Evolutionary conservation across 2,797 vertebrate genomes (phyloP).

Genomic region (Okamejei kenojei): DNA sequence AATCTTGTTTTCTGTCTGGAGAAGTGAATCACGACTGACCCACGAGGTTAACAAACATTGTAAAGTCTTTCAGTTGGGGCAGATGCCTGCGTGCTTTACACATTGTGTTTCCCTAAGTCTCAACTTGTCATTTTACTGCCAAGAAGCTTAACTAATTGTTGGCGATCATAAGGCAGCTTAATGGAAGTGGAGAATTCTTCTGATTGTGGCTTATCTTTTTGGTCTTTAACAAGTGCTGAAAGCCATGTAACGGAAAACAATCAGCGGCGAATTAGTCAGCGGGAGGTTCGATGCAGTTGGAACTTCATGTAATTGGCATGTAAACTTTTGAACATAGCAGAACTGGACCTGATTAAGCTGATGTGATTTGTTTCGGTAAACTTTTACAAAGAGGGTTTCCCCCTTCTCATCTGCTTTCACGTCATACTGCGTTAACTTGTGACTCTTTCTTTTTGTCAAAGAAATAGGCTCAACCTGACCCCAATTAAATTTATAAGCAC

Average conservation of each 20-base stretch:
- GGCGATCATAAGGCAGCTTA: constrained; percentile 80
- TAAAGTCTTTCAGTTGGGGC: constrained; percentile 81
- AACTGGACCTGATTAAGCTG: constrained; percentile 77
- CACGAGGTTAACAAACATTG: constrained; percentile 95
- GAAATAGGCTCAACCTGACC: constrained; percentile 42
- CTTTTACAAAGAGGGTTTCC: constrained; percentile 62
- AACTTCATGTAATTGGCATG: constrained; percentile 90
- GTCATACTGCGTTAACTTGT: constrained; percentile 48
- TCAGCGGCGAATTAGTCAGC: constrained; percentile 87
- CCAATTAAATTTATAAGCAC: constrained; percentile 44
- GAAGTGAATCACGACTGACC: constrained; percentile 95
- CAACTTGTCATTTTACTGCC: constrained; percentile 82
- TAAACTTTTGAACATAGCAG: constrained; percentile 68
- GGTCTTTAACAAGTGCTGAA: constrained; percentile 78
- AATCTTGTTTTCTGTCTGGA: constrained; percentile 95
- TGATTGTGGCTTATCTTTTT: constrained; percentile 59
- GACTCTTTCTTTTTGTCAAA: constrained; percentile 43
- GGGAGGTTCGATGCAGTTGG: constrained; percentile 77
- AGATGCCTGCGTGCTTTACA: constrained; percentile 76
- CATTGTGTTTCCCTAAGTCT: constrained; percentile 81
- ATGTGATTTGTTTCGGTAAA: constrained; percentile 77
- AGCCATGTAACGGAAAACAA: constrained; percentile 80
- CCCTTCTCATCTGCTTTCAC: constrained; percentile 53
- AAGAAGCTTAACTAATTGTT: constrained; percentile 89
- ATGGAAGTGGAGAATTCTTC: constrained; percentile 67